Percentiles rank a stretch among this genome's conserved stretches.
Conservation (phyloP, 2,888 invertebrate genomes). For the Galerucella calmariensis region DNA sequence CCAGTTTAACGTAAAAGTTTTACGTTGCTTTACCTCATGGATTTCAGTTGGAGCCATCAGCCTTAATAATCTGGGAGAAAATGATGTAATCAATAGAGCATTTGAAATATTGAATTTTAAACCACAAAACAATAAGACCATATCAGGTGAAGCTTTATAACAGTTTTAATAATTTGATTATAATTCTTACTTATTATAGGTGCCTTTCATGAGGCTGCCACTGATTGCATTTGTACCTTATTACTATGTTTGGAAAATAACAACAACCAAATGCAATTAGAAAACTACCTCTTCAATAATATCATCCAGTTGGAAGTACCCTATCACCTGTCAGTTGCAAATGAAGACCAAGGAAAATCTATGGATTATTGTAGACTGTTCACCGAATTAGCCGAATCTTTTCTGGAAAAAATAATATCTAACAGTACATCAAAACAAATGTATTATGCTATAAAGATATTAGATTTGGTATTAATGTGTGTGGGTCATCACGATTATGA, state of each 20-base stretch:
- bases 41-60: slow-evolving; percentile 85
- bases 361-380: slow-evolving; percentile 95
- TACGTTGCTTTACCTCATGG: slow-evolving; percentile 93
- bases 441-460: slow-evolving; percentile 83
- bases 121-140: slow-evolving; percentile 54
- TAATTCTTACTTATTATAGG: slow-evolving; percentile 45
- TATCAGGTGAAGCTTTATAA: slow-evolving; percentile 29
- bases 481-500: slow-evolving; percentile 98
- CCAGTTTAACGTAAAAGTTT: slow-evolving; percentile 77
- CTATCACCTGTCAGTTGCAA: slow-evolving; percentile 91
- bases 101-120: slow-evolving; percentile 72
- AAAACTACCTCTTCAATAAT: slow-evolving; percentile 83
- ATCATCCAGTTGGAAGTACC: slow-evolving; percentile 84
- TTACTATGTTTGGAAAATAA: slow-evolving; percentile 84
- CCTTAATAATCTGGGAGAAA: slow-evolving; percentile 78
- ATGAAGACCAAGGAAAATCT: slow-evolving; percentile 94
- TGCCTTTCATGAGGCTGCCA: slow-evolving; percentile 85
- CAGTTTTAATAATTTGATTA: not conserved
- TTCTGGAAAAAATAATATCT: slow-evolving; percentile 83
- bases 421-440: slow-evolving; percentile 69
- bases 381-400: slow-evolving; percentile 92
- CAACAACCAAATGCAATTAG: slow-evolving; percentile 78
- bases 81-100: slow-evolving; percentile 77
- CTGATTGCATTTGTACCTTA: slow-evolving; percentile 89
- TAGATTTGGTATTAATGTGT: slow-evolving; percentile 91